Conservation (phyloP, 1,140 invertebrate genomes). For the Idris sp. region DNA sequence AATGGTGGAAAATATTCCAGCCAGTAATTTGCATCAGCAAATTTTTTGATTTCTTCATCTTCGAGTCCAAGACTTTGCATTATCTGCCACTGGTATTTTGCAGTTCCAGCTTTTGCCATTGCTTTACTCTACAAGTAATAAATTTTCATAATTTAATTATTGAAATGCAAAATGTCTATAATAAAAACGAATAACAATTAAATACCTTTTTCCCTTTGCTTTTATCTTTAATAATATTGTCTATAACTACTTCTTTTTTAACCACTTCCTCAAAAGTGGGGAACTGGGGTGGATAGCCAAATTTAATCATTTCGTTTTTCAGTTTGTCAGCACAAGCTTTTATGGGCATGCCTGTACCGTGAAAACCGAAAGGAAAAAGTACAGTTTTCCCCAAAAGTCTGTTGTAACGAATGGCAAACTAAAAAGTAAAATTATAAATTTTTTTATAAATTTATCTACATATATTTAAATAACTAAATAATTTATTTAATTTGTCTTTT, state of each 20-base stretch:
- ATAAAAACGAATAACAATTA: conserved; percentile 4
- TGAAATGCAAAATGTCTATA: not conserved
- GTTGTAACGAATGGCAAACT: conserved; percentile 95
- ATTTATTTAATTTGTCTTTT: conserved; percentile 2
- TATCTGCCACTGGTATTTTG: conserved; percentile 99
- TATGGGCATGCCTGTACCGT: conserved; percentile 98
- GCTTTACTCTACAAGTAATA: conserved; percentile 90
- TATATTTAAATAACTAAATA: no score
- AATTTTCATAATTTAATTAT: no score
- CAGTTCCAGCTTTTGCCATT: conserved; percentile 91
- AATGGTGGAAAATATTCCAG: conserved; percentile 96
- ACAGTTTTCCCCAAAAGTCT: conserved; percentile 93
- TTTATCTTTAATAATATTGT: conserved; percentile 91
- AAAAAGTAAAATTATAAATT: conserved; percentile 52
- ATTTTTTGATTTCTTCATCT: conserved; percentile 94
- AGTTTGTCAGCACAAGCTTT: conserved; percentile 99
- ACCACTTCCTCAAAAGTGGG: conserved; percentile 81
- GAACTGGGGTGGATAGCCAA: conserved; percentile 95
- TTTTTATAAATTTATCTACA: conserved; percentile 2
- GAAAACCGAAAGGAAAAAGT: conserved; percentile 98
- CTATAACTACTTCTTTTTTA: conserved; percentile 78
- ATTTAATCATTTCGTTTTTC: conserved; percentile 94
- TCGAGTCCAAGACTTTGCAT: conserved; percentile 95
- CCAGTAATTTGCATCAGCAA: conserved; percentile 96
- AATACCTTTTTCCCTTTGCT: conserved; percentile 96